Evolutionary conservation across 2,888 invertebrate species (phyloP).

Genomic region (Melangyna quadrimaculata): DNA sequence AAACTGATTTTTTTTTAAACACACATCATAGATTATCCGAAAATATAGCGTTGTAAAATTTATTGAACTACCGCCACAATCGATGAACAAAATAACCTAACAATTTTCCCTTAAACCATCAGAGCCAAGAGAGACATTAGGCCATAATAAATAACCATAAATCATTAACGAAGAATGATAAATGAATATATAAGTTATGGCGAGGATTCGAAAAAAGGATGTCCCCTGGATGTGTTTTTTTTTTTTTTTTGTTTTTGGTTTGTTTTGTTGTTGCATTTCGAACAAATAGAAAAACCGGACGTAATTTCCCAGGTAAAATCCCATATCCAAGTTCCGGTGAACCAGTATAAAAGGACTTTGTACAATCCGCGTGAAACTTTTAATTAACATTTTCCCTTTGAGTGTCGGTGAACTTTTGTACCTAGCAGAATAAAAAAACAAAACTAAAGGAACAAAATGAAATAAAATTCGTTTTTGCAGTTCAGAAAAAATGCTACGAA

Average conservation of each 20-base stretch:
- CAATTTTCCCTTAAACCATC: constrained; percentile 6
- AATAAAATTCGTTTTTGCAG: neutral
- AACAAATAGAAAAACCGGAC: constrained; percentile 20
- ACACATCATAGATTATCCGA: constrained; percentile 35
- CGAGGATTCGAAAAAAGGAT: constrained; percentile 25
- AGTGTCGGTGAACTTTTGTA: neutral
- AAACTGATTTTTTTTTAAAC: neutral
- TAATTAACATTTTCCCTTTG: constrained; percentile 61
- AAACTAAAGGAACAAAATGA: neutral
- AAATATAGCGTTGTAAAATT: constrained; percentile 41
- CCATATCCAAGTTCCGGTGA: neutral
- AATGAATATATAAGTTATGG: neutral
- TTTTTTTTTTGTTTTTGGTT: neutral
- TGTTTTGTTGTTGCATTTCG: neutral
- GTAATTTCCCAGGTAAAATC: constrained; percentile 15
- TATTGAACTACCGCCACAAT: constrained; percentile 52
- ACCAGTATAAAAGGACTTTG: neutral
- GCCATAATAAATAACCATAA: constrained; percentile 63
- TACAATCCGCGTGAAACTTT: constrained; percentile 58
- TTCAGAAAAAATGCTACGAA: neutral
- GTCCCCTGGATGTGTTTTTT: neutral
- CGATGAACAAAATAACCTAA: constrained; percentile 12
- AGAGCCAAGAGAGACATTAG: constrained; percentile 24
- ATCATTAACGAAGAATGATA: constrained; percentile 44
- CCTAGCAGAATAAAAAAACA: neutral